A percentile compares a stretch with the other conserved stretches of the same genome.
phyloP scores from a whole-genome alignment of 2,797 vertebrate species.

The Micrastur ruficollis region DNA sequence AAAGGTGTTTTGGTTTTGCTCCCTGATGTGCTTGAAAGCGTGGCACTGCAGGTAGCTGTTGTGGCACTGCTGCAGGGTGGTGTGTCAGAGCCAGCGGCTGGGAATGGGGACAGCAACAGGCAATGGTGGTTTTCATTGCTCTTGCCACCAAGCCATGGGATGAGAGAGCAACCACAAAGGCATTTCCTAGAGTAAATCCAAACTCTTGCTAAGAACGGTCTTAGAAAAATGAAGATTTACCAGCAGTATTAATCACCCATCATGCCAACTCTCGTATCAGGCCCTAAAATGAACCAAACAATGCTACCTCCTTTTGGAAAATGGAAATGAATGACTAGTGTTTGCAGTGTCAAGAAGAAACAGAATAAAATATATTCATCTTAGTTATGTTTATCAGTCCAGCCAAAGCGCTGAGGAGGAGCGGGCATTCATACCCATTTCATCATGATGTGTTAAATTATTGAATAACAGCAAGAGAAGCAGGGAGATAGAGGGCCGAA shows the following conservation, averaged over 20 bases:
- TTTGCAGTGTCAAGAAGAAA: background rate
- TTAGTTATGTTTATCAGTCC: background rate
- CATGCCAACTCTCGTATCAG: background rate
- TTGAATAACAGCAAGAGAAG: background rate
- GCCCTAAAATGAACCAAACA: slow-evolving; percentile 4
- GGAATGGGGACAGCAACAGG: background rate
- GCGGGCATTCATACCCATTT: background rate
- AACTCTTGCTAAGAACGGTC: background rate
- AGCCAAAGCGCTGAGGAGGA: background rate
- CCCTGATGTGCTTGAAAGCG: background rate
- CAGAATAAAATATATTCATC: background rate
- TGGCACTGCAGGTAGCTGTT: background rate
- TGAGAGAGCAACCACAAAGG: background rate
- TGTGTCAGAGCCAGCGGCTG: background rate
- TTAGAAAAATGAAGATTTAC: slow-evolving; percentile 15
- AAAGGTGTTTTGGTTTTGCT: background rate
- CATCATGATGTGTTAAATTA: background rate
- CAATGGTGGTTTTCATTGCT: background rate
- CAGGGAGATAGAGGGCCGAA: background rate
- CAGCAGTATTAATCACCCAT: background rate
- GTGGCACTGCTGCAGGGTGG: background rate
- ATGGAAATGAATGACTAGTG: background rate
- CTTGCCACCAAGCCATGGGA: background rate
- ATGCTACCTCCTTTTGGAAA: background rate
- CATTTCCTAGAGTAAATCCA: background rate